A percentile compares a stretch with the other conserved stretches of the same genome.
These are phyloP conservation scores for Phycodurus eques DNA, from an alignment of 2,113 vertebrate genomes.

Conservation along the genomic window DNA sequence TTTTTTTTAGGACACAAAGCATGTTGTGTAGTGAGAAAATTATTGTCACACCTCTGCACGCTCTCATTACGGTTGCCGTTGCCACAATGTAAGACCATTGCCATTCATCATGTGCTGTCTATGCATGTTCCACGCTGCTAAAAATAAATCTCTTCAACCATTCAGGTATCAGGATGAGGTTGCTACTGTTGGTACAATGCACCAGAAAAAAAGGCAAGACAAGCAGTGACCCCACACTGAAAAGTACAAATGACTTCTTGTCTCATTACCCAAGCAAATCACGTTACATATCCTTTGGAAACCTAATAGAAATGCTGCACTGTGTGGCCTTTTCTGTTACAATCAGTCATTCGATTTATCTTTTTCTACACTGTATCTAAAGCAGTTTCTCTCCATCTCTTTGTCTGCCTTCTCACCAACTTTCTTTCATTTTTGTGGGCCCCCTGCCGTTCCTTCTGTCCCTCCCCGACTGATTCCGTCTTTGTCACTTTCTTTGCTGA, in stretches of 20 bases:
- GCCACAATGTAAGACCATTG: constrained; percentile 40
- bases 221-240: constrained; percentile 24
- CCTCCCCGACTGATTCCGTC: constrained; percentile 17
- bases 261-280: constrained; percentile 61
- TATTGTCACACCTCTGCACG: constrained; percentile 40
- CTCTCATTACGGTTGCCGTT: constrained; percentile 41
- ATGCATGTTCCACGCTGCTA: constrained; percentile 28
- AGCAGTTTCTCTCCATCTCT: background rate
- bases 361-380: constrained; percentile 6
- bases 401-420: constrained; percentile 4
- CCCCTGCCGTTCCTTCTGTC: constrained; percentile 30
- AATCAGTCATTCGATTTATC: constrained; percentile 42
- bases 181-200: constrained; percentile 31
- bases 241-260: constrained; percentile 52
- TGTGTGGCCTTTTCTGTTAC: constrained; percentile 25
- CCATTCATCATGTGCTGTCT: constrained; percentile 51
- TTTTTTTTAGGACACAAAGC: constrained; percentile 6
- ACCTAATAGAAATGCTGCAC: constrained; percentile 31
- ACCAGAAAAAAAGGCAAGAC: constrained; percentile 34
- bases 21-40: constrained; percentile 31
- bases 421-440: constrained; percentile 20
- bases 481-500: constrained; percentile 48
- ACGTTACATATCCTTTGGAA: constrained; percentile 44
- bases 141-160: constrained; percentile 54
- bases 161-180: constrained; percentile 37